A percentile compares a stretch with the other conserved stretches of the same genome.
Conservation (phyloP, 2,113 vertebrate genomes). For the Potamarius usumacintae region DNA sequence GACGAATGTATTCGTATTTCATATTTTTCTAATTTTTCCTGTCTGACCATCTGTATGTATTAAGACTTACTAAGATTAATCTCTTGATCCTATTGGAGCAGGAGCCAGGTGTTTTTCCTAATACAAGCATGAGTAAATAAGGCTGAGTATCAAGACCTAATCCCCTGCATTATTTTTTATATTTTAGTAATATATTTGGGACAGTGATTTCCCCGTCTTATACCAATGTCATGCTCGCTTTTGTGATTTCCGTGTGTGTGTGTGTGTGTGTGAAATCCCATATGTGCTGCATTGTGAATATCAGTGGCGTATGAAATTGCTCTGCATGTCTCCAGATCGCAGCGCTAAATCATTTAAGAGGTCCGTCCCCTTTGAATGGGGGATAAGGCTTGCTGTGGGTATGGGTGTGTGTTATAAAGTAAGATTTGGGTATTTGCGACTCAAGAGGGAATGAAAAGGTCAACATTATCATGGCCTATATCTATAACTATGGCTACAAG, state of each 20-base stretch:
- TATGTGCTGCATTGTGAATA: slow-evolving; percentile 65
- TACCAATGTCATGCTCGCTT: slow-evolving; percentile 64
- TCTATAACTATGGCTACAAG: slow-evolving; percentile 64
- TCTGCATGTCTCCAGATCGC: slow-evolving; percentile 74
- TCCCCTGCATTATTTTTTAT: slow-evolving; percentile 78
- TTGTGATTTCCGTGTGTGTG: slow-evolving; percentile 62
- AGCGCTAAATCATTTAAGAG: slow-evolving; percentile 81
- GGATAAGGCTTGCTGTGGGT: slow-evolving; percentile 42
- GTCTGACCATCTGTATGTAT: slow-evolving; percentile 89
- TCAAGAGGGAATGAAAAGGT: slow-evolving; percentile 58
- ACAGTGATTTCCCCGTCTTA: slow-evolving; percentile 66
- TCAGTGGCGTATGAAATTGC: slow-evolving; percentile 76
- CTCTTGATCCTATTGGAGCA: slow-evolving; percentile 81
- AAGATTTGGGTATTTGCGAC: slow-evolving; percentile 36
- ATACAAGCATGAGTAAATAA: slow-evolving; percentile 77
- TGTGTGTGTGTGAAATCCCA: slow-evolving; percentile 62
- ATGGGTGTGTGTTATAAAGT: slow-evolving; percentile 20
- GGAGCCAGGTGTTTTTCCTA: slow-evolving; percentile 81
- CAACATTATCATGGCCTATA: slow-evolving; percentile 74
- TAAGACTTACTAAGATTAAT: slow-evolving; percentile 90
- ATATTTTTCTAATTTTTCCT: slow-evolving; percentile 91
- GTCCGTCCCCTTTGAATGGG: slow-evolving; percentile 62
- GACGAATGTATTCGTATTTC: slow-evolving; percentile 88
- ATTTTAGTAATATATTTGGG: slow-evolving; percentile 78
- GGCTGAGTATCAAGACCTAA: slow-evolving; percentile 81